Conservation (phyloP, 2,888 invertebrate genomes). For the Lottia gigantea region DNA sequence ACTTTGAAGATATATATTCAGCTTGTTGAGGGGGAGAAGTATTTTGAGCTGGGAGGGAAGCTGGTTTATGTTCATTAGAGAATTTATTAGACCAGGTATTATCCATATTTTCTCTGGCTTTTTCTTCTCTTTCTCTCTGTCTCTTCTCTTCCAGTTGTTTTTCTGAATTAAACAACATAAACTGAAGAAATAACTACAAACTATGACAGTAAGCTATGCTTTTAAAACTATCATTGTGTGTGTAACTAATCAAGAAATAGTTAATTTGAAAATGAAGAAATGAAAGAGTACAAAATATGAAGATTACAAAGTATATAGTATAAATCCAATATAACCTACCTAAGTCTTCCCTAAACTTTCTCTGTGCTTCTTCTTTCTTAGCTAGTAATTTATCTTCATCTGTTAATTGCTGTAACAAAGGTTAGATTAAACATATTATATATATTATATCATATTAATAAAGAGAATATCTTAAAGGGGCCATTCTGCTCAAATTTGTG, state of each 20-base stretch:
- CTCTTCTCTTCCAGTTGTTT: slow-evolving; percentile 67
- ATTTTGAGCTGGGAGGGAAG: slow-evolving; percentile 36
- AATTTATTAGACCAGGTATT: slow-evolving; percentile 50
- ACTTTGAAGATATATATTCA: neutral
- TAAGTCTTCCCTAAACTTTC: slow-evolving; percentile 64
- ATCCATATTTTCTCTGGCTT: slow-evolving; percentile 28
- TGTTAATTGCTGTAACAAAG: slow-evolving; percentile 36
- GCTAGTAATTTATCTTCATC: slow-evolving; percentile 42
- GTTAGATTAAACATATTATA: too few relatives aligned
- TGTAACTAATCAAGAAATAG: neutral
- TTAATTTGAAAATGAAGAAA: neutral
- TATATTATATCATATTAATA: too few relatives aligned
- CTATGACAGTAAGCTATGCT: too few relatives aligned
- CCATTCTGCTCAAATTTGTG: too few relatives aligned
- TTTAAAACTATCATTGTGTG: too few relatives aligned
- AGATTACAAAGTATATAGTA: too few relatives aligned
- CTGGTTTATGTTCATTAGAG: slow-evolving; percentile 30
- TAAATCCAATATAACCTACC: slow-evolving; percentile 41
- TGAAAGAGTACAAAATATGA: too few relatives aligned
- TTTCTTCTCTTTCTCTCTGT: slow-evolving; percentile 38
- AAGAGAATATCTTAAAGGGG: too few relatives aligned
- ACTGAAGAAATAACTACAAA: neutral
- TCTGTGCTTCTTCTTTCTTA: slow-evolving; percentile 57
- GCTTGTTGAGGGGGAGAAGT: neutral
- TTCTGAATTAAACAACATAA: slow-evolving; percentile 32